These are phyloP conservation scores for Cygnus olor DNA, from an alignment of 2,797 vertebrate genomes.

Conservation along the genomic window DNA sequence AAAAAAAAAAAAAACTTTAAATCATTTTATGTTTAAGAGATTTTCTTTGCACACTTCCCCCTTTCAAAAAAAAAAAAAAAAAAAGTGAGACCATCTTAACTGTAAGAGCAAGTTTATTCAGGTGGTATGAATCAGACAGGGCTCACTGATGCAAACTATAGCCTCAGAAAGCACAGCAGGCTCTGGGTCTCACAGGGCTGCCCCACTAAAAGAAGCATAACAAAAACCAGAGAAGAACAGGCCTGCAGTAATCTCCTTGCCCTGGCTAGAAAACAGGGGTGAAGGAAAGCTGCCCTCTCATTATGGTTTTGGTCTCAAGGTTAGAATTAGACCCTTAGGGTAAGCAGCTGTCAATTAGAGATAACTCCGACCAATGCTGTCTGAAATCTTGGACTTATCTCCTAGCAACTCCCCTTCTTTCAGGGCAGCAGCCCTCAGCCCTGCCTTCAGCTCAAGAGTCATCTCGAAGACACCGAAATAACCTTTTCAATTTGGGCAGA, in stretches of 20 bases:
- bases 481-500: conserved; percentile 79
- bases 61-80: neutral
- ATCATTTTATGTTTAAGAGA: conserved; percentile 50
- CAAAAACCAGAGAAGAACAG: conserved; percentile 80
- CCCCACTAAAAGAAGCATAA: conserved; percentile 74
- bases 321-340: conserved; percentile 95
- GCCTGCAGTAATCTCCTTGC: conserved; percentile 78
- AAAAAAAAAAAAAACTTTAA: conserved; percentile 30
- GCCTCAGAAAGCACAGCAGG: conserved; percentile 75
- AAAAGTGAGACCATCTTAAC: conserved; percentile 74
- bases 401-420: conserved; percentile 92
- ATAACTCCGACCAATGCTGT: conserved; percentile 87
- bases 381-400: conserved; percentile 90
- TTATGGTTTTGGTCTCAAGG: conserved; percentile 90
- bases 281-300: conserved; percentile 91
- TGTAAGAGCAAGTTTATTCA: conserved; percentile 87
- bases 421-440: conserved; percentile 80
- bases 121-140: conserved; percentile 87
- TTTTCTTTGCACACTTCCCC: conserved; percentile 17
- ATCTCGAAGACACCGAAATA: conserved; percentile 74
- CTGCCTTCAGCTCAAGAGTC: conserved; percentile 79
- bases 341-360: conserved; percentile 99
- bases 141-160: conserved; percentile 81
- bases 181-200: conserved; percentile 67
- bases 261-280: conserved; percentile 80